A percentile compares a stretch with the other conserved stretches of the same genome.
phyloP scores from a whole-genome alignment of 1,140 invertebrate species.

The Zaprionus ornatus region DNA sequence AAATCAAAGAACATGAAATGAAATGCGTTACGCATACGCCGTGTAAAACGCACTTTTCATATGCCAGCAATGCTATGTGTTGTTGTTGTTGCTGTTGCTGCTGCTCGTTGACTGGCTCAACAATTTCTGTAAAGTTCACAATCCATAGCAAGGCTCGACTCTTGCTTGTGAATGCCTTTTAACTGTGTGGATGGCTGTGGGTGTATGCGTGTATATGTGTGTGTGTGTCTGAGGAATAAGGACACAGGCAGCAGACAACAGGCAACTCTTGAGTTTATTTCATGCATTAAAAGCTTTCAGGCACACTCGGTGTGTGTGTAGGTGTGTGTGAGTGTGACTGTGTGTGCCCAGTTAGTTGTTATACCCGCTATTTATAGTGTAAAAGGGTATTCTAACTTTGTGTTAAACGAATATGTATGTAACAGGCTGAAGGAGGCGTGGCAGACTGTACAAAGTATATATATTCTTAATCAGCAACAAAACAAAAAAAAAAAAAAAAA shows the following conservation, averaged over 20 bases:
- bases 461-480: too few relatives aligned
- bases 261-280: constrained; percentile 62
- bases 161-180: constrained; percentile 25
- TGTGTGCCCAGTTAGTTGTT: background rate
- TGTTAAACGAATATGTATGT: too few relatives aligned
- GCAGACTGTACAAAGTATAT: too few relatives aligned
- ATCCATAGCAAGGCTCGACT: constrained; percentile 47
- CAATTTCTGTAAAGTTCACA: constrained; percentile 70
- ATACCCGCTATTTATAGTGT: background rate
- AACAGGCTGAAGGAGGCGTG: too few relatives aligned
- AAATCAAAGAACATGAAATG: constrained; percentile 37
- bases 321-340: background rate
- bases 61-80: background rate
- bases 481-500: too few relatives aligned
- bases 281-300: constrained; percentile 71
- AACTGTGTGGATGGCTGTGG: constrained; percentile 1
- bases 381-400: too few relatives aligned
- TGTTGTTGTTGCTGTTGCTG: constrained; percentile 9
- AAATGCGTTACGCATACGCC: constrained; percentile 77
- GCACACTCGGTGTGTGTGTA: background rate
- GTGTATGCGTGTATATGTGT: constrained; percentile 7
- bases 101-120: constrained; percentile 43
- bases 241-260: constrained; percentile 8
- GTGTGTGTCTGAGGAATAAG: constrained; percentile 35
- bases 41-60: constrained; percentile 53